Conservation (phyloP, 2,888 invertebrate genomes). For the Phaedon cochleariae region DNA sequence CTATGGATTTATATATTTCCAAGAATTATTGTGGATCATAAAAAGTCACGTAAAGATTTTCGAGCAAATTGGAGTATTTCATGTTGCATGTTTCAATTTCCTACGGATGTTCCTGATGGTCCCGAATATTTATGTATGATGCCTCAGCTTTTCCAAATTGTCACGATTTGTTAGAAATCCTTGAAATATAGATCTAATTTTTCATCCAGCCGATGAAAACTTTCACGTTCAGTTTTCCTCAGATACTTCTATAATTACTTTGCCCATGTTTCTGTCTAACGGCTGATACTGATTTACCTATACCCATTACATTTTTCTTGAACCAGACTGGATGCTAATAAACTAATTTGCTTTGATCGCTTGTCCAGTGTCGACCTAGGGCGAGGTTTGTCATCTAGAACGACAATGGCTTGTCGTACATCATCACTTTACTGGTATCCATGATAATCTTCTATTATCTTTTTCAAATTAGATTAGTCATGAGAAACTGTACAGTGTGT, state of each 20-base stretch:
- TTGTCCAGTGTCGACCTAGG: no score
- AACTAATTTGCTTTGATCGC: neutral
- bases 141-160: no score
- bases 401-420: no score
- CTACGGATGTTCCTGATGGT: no score
- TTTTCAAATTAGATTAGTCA: no score
- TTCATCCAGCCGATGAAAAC: neutral
- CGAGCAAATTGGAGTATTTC: neutral
- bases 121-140: no score
- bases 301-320: neutral
- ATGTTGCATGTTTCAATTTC: neutral
- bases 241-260: neutral
- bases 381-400: no score
- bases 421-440: no score
- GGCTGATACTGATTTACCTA: neutral
- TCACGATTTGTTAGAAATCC: no score
- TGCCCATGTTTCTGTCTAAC: neutral
- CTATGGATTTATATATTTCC: neutral
- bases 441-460: no score
- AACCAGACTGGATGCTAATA: neutral
- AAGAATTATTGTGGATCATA: neutral
- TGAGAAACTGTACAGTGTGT: no score
- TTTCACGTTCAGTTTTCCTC: neutral
- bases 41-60: neutral
- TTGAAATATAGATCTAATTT: no score